A percentile compares a stretch with the other conserved stretches of the same genome.
These are phyloP conservation scores for Halcyon badia DNA, from an alignment of 2,797 vertebrate species.

Conservation along the genomic window DNA sequence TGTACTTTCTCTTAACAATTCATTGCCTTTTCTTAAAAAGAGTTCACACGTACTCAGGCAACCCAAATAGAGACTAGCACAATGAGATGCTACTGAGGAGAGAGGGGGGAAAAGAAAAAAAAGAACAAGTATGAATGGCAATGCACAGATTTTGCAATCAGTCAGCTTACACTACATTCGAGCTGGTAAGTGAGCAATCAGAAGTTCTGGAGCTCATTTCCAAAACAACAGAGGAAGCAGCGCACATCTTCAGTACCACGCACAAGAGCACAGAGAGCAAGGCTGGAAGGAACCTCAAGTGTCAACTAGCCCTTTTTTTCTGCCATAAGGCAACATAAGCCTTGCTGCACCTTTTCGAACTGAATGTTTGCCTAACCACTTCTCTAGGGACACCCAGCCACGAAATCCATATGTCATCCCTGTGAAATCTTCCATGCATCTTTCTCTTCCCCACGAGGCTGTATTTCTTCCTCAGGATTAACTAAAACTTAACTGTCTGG, in stretches of 20 bases:
- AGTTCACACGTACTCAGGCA: constrained; percentile 38
- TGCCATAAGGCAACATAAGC: not conserved
- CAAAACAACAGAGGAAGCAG: not conserved
- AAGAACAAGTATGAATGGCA: constrained; percentile 39
- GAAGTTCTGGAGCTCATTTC: not conserved
- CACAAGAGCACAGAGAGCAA: not conserved
- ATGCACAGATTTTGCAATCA: not conserved
- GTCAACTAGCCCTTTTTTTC: not conserved
- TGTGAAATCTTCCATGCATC: not conserved
- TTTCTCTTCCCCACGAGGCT: not conserved
- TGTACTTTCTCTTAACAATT: not conserved
- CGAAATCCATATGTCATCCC: not conserved
- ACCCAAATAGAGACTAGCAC: constrained; percentile 14
- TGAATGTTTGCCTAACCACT: not conserved
- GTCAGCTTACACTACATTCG: not conserved
- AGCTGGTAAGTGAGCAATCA: constrained; percentile 38
- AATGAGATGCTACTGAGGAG: constrained; percentile 14
- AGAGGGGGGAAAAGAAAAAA: not conserved
- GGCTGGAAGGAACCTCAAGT: not conserved
- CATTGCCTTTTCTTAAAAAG: not conserved
- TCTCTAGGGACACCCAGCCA: not conserved
- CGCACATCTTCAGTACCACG: not conserved
- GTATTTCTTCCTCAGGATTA: not conserved
- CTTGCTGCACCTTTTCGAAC: not conserved
- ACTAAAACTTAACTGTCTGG: not conserved